phyloP scores from a whole-genome alignment of 2,888 invertebrate species.

The Tortricodes alternella region DNA sequence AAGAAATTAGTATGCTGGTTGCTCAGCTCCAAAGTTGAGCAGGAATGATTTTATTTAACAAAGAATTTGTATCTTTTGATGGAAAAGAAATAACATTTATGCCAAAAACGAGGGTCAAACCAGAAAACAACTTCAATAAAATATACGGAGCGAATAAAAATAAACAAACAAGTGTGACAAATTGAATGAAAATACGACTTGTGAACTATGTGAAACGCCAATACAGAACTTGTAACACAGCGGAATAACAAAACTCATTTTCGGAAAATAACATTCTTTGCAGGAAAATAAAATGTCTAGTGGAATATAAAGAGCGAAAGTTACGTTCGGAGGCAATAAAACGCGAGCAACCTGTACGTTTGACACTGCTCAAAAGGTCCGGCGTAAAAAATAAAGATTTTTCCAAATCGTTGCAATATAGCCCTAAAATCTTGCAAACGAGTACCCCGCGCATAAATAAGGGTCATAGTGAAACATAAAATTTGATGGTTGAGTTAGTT shows the following conservation, averaged over 20 bases:
- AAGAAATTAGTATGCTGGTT: no score
- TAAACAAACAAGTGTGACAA: constrained; percentile 11
- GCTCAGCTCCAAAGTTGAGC: no score
- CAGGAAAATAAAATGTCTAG: constrained; percentile 51
- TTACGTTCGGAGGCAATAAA: constrained; percentile 59
- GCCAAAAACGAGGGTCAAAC: background rate
- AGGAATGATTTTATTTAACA: no score
- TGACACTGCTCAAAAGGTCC: constrained; percentile 58
- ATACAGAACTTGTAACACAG: constrained; percentile 17
- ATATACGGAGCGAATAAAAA: constrained; percentile 8
- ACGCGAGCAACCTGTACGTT: constrained; percentile 51
- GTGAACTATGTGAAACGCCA: constrained; percentile 24
- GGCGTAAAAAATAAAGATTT: constrained; percentile 69
- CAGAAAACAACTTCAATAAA: constrained; percentile 2
- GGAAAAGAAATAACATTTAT: background rate
- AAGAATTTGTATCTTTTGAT: background rate
- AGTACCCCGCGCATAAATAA: constrained; percentile 72
- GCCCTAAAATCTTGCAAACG: constrained; percentile 74
- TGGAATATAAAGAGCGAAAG: constrained; percentile 23
- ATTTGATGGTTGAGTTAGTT: constrained; percentile 78
- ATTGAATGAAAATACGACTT: constrained; percentile 27
- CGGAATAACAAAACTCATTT: constrained; percentile 30
- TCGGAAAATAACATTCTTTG: constrained; percentile 31
- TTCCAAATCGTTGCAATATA: constrained; percentile 74
- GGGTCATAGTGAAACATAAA: constrained; percentile 77